A percentile compares a stretch with the other conserved stretches of the same genome.
phyloP scores from a whole-genome alignment of 2,888 invertebrate species.

The Keiferia lycopersicella region DNA sequence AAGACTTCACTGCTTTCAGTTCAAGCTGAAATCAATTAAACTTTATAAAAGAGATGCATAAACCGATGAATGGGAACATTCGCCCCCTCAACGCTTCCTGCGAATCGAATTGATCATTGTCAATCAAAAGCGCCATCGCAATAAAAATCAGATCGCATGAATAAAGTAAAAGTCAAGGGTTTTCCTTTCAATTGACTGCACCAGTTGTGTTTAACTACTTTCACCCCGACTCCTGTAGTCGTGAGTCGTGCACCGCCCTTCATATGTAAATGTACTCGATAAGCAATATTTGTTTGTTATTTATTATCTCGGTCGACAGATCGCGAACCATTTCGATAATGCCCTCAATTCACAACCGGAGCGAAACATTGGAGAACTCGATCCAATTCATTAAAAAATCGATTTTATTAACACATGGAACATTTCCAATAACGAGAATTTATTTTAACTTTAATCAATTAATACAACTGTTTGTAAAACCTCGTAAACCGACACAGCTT shows the following conservation, averaged over 20 bases:
- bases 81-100: conserved; percentile 1
- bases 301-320: conserved; percentile 11
- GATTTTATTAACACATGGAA: conserved; percentile 17
- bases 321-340: conserved; percentile 10
- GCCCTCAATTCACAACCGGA: background rate
- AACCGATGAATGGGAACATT: background rate
- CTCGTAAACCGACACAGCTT: conserved; percentile 56
- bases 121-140: conserved; percentile 5
- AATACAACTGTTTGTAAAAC: conserved; percentile 37
- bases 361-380: background rate
- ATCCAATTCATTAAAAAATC: conserved; percentile 14
- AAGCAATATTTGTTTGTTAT: conserved; percentile 23
- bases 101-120: conserved; percentile 6
- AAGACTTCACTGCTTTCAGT: too few relatives aligned
- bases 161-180: conserved; percentile 35
- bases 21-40: background rate
- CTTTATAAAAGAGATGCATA: background rate
- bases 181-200: conserved; percentile 27
- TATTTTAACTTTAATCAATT: conserved; percentile 37
- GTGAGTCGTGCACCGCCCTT: conserved; percentile 34
- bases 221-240: conserved; percentile 33
- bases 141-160: conserved; percentile 23
- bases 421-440: conserved; percentile 8
- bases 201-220: conserved; percentile 38
- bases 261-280: conserved; percentile 26